Evolutionary conservation across 2,888 invertebrate species (phyloP), one percentile per base, ranked within the genome.

Genomic region (Galeruca laticollis): DNA sequence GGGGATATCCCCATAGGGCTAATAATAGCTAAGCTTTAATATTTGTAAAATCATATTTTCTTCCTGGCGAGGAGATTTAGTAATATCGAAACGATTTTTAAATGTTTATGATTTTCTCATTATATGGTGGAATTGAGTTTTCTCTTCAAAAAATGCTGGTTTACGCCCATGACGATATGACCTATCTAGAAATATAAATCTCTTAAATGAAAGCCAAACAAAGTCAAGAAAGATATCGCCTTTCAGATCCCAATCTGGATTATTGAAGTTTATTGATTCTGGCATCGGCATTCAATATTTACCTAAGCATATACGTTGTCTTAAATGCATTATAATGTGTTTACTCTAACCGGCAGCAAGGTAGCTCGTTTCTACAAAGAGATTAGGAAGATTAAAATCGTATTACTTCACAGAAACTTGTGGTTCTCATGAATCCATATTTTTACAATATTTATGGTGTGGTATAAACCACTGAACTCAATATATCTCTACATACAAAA

Each of bases 201-300:
- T 78, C 76, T 72, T 73, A 75, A 35, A 73, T 71, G 72, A 51
- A 59, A 66, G 68, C 61, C 73, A 72, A 73, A 77, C 75, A 77
- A 75, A 80, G 80, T 80, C 80, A 79, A 77, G 73, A 70, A 71
- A 71, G 71, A 73, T 78, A 79, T 79, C 78, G 70, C 76, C 75
- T 80, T 81, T 78, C 79, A 77, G 80, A 81, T 82, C 77, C 76
- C 77, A 78, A 81, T 80, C 79, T 78, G 76, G 78, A 79, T 79
- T 78, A 78, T 77, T 80, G 73, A 77, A 76, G 76, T 75, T 79
- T 82, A 82, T 82, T 82, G 82, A 82, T 82, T 81, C 74, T 80
- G 79, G 79, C 80, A 78, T 79, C 73, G 77, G 77, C 78, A 74
- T 79, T 79, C 77, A 81, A 82, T 82, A 81, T 82, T 82, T 81